phyloP scores from a whole-genome alignment of 2,888 invertebrate species.

The Deilephila porcellus region DNA sequence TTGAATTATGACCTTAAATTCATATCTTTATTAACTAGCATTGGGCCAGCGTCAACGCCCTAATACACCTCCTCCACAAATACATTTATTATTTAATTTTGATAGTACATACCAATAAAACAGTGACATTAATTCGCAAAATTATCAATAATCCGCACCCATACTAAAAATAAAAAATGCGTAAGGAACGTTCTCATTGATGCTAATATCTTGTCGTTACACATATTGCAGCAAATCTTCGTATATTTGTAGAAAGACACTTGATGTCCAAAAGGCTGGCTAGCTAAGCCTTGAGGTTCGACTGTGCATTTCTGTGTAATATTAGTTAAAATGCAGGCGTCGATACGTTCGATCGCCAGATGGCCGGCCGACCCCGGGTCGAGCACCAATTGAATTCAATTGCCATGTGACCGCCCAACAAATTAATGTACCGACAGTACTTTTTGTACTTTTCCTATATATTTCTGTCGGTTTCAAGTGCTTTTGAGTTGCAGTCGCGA shows the following conservation, averaged over 20 bases:
- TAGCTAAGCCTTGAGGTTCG: not conserved
- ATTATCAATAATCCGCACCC: no score
- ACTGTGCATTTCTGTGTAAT: constrained; percentile 2
- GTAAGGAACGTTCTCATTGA: no score
- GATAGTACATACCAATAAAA: no score
- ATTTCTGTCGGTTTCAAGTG: not conserved
- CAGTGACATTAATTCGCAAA: no score
- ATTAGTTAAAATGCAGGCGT: constrained; percentile 7
- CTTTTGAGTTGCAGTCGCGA: not conserved
- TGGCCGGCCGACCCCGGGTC: constrained; percentile 49
- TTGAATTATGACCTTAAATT: no score
- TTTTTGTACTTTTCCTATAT: constrained; percentile 1
- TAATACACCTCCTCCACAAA: no score
- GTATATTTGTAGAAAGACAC: not conserved
- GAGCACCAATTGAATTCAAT: constrained; percentile 63
- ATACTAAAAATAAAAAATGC: no score
- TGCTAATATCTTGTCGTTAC: no score
- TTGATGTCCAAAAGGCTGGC: not conserved
- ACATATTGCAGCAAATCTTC: not conserved
- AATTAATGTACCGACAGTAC: constrained; percentile 7
- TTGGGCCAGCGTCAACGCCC: no score
- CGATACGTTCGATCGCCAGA: constrained; percentile 27
- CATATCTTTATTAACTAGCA: no score
- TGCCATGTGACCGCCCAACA: constrained; percentile 51
- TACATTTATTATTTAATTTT: no score